Percentiles rank a stretch among this genome's conserved stretches.
phyloP scores from a whole-genome alignment of 2,113 vertebrate species.

The Syngnathus typhle region DNA sequence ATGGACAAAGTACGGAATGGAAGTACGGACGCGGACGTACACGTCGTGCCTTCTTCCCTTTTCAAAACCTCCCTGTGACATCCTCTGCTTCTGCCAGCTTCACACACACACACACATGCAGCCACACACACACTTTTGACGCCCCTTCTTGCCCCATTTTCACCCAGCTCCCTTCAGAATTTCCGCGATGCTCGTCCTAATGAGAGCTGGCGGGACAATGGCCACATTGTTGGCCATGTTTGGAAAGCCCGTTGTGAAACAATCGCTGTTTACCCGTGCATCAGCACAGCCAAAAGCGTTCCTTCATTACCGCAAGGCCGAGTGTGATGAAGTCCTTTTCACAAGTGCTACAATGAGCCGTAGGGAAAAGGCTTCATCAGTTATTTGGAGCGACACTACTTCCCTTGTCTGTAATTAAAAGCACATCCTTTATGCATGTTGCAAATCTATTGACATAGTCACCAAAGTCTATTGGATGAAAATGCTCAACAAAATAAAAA shows the following conservation, averaged over 20 bases:
- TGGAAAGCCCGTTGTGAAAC: slow-evolving; percentile 74
- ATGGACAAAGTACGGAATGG: slow-evolving; percentile 55
- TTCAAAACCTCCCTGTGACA: slow-evolving; percentile 22
- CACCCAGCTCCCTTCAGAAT: slow-evolving; percentile 41
- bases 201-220: slow-evolving; percentile 82
- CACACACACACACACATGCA: slow-evolving; percentile 74
- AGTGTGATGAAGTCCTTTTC: slow-evolving; percentile 78
- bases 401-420: slow-evolving; percentile 28
- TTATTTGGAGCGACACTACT: slow-evolving; percentile 32
- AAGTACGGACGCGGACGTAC: slow-evolving; percentile 22
- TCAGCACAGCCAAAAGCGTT: slow-evolving; percentile 67
- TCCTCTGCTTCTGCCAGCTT: slow-evolving; percentile 71
- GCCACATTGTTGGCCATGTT: slow-evolving; percentile 78
- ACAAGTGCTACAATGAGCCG: slow-evolving; percentile 68
- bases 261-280: slow-evolving; percentile 85
- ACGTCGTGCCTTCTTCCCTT: slow-evolving; percentile 32
- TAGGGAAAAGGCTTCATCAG: slow-evolving; percentile 55
- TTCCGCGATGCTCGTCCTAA: slow-evolving; percentile 66
- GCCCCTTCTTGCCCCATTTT: slow-evolving; percentile 35
- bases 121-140: slow-evolving; percentile 69
- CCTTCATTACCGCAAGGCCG: slow-evolving; percentile 76
- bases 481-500: background rate
- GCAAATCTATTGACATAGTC: slow-evolving; percentile 40
- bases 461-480: background rate
- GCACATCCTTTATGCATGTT: slow-evolving; percentile 36